These are phyloP conservation scores for Flabesymbios commensalis DNA, from an alignment of 2,888 invertebrate species.

Conservation along the genomic window DNA sequence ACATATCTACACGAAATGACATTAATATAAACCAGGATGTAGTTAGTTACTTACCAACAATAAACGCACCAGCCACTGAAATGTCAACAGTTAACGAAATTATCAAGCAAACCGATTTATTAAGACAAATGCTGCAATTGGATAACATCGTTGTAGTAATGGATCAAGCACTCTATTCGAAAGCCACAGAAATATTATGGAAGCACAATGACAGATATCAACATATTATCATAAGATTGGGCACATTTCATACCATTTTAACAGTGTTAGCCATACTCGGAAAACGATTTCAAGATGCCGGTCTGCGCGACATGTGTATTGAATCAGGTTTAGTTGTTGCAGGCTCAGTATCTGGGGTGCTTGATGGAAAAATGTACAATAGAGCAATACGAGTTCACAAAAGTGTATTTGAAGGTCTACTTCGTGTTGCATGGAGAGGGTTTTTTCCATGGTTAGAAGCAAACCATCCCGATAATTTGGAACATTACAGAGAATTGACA, in stretches of 20 bases:
- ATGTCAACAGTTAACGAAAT: slow-evolving; percentile 19
- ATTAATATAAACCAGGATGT: slow-evolving; percentile 11
- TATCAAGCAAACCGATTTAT: slow-evolving; percentile 10
- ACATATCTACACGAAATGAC: slow-evolving; percentile 14
- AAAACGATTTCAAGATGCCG: slow-evolving; percentile 34
- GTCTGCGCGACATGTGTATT: slow-evolving; percentile 28
- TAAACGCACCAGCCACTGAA: slow-evolving; percentile 23
- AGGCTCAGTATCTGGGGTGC: slow-evolving; percentile 24
- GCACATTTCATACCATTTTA: slow-evolving; percentile 32
- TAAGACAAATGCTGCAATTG: slow-evolving; percentile 11
- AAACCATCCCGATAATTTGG: slow-evolving; percentile 4
- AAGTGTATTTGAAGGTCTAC: slow-evolving; percentile 29
- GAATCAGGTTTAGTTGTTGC: slow-evolving; percentile 34
- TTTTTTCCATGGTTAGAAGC: slow-evolving; percentile 8
- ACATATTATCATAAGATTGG: slow-evolving; percentile 26
- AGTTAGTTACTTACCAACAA: slow-evolving; percentile 21
- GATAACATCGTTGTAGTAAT: slow-evolving; percentile 16
- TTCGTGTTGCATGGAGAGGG: slow-evolving; percentile 24
- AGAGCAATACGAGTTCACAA: slow-evolving; percentile 20
- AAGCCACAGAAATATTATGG: slow-evolving; percentile 32
- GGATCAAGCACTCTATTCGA: slow-evolving; percentile 34
- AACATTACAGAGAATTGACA: background rate
- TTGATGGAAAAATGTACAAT: slow-evolving; percentile 21
- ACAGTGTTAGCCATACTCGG: slow-evolving; percentile 27
- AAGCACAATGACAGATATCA: slow-evolving; percentile 18